A percentile compares a stretch with the other conserved stretches of the same genome.
Evolutionary conservation across 2,797 vertebrate species (phyloP).

Genomic region (Lagorchestes hirsutus): DNA sequence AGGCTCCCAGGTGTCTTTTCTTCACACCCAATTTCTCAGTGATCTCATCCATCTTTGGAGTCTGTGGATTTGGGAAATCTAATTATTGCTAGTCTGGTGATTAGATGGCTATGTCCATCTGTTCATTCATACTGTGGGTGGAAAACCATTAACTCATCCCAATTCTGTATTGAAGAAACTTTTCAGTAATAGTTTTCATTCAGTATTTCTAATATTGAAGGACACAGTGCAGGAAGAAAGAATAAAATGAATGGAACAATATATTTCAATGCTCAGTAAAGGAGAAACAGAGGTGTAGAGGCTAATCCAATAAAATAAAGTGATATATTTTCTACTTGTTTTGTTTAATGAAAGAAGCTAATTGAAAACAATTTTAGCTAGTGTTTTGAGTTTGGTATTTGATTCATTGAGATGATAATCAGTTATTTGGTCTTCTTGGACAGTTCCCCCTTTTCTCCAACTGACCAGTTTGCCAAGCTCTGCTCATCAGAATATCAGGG

Average conservation of each 20-base stretch:
- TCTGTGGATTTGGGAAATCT: constrained; percentile 68
- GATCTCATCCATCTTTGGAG: constrained; percentile 64
- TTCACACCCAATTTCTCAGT: constrained; percentile 71
- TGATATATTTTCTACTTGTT: not conserved
- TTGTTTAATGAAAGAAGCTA: not conserved
- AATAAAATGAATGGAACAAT: not conserved
- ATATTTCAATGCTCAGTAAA: not conserved
- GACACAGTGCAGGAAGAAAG: not conserved
- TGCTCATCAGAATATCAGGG: not conserved
- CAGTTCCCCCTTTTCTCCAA: not conserved
- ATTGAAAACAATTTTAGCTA: not conserved
- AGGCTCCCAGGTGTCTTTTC: constrained; percentile 48
- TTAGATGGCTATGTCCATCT: constrained; percentile 72
- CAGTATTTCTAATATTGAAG: not conserved
- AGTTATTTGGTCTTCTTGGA: not conserved
- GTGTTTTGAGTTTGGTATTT: not conserved
- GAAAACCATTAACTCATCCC: constrained; percentile 38
- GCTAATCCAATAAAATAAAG: not conserved
- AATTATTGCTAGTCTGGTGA: constrained; percentile 79
- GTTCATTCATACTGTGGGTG: constrained; percentile 46
- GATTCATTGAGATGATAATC: not conserved
- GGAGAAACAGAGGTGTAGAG: not conserved
- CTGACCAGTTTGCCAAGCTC: not conserved
- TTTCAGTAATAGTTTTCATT: constrained; percentile 48
- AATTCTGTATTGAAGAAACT: constrained; percentile 23